Evolutionary conservation across 2,113 vertebrate species (phyloP), one percentile per base, ranked within the genome.

Genomic region (Lathamus discolor): DNA sequence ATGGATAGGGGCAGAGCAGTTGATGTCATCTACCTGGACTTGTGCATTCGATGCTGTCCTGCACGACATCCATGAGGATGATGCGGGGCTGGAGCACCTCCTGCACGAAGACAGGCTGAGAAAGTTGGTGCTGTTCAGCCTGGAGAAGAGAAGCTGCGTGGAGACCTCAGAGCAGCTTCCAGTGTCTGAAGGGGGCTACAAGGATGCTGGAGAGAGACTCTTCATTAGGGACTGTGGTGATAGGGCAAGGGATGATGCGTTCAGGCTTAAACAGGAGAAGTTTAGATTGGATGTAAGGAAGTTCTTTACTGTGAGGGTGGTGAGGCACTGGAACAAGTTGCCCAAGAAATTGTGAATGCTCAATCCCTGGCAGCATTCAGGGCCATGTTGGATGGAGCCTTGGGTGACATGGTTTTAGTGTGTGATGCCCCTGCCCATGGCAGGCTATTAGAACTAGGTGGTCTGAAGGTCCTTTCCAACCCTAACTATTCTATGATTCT

Each of bases 41-140:
- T n/a, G 9, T 24, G 57, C 33, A 4, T 59, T n/a, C 0, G 4
- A 15, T 3, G 3, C 31, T 59, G 33, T 59, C 9, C 33, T 0
- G 2, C 55, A 23, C 2, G 1, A n/a, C 57, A n/a, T 59, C 57
- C 57, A n/a, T 4, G 33, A 15, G 22, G 57, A 59, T 59, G 57
- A 15, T 59, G 20, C 15, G 57, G 57, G 57, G 22, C 57, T 59
- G 1, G 6, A 59, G 57, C 33, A 59, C 57, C 13, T 59, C 55
- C 55, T 4, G 4, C n/a, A 15, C 35, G 6, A n/a, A 59, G 57
- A 35, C 4, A 35, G 33, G 33, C 4, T 23, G 33, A 15, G 33
- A 23, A n/a, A n/a, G 9, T 24, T 35, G 33, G 20, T 33, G 33
- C 57, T 59, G 6, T 59, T 59, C 33, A 59, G 9, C 13, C 33